Evolutionary conservation across 2,888 invertebrate genomes (phyloP), one percentile per base, ranked within the genome.

Genomic region (Caenorhabditis sp.): DNA sequence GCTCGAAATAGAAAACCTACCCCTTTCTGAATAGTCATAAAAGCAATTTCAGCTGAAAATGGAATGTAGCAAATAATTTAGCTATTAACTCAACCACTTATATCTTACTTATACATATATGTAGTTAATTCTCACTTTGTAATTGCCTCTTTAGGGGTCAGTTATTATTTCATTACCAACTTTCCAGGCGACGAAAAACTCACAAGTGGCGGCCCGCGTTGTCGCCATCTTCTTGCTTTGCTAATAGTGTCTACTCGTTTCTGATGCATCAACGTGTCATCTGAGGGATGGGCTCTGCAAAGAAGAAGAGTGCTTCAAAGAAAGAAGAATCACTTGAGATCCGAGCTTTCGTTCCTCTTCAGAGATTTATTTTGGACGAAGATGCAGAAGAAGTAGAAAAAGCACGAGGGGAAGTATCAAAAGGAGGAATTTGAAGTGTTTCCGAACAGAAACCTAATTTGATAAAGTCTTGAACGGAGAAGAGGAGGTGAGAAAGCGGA

Each of bases 181-280:
- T 54, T 54, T 24, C 10, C 24, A 61, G 6, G 3, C 19, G 16
- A 12, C 22, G 7, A 35, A 49, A 76, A 38, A 85, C 85, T 85
- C 59, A 85, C 85, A 85, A 68, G 85, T 85, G 66, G 85, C 85
- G n/a, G 85, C 85, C 59, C 85, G 74, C 56, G 85, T 85, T 44
- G 85, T 85, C 49, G 85, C 85, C 85, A 85, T 85, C 16, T 68
- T 41, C 66, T 54, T 38, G 44, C 75, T 58, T 66, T 35, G 47
- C 26, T 47, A 44, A 35, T 72, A 10, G n/a, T 72, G 10, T 51
- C 51, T 51, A 24, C 68, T 76, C 68, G 59, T 68, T 76, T 35
- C 63, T 63, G 61, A 63, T 70, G 70, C 77, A 77, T 77, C 77
- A 77, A 77, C 77, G 69, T 77, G 69, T 63, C 77, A 77, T 70